phyloP scores from a whole-genome alignment of 2,888 invertebrate species.

The Pollenia griseotomentosa region DNA sequence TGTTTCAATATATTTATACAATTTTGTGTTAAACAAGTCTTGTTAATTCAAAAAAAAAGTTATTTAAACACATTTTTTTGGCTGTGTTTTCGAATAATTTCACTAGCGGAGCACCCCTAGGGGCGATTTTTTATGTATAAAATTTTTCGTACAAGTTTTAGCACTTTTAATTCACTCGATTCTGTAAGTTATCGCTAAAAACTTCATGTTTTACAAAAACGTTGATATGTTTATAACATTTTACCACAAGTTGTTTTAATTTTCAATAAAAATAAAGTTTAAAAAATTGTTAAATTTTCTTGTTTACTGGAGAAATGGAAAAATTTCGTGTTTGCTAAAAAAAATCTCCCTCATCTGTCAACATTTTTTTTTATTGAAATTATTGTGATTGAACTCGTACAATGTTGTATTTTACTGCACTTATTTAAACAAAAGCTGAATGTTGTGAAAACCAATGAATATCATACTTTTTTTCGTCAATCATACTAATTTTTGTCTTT shows the following conservation, averaged over 20 bases:
- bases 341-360: constrained; percentile 50
- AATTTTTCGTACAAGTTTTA: constrained; percentile 6
- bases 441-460: neutral
- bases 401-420: neutral
- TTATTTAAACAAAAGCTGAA: neutral
- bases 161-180: constrained; percentile 11
- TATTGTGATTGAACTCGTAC: constrained; percentile 23
- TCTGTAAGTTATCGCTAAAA: neutral
- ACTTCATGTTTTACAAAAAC: neutral
- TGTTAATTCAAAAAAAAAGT: constrained; percentile 47
- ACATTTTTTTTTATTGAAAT: neutral
- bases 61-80: constrained; percentile 48
- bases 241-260: neutral
- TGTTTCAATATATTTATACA: constrained; percentile 29
- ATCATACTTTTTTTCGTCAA: neutral
- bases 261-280: constrained; percentile 30
- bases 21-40: constrained; percentile 47
- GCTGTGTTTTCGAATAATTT: constrained; percentile 39
- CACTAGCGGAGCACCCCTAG: constrained; percentile 34
- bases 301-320: constrained; percentile 63
- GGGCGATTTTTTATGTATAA: constrained; percentile 46
- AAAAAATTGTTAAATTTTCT: constrained; percentile 52
- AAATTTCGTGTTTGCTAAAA: constrained; percentile 45
- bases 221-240: constrained; percentile 11
- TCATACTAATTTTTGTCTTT: too few relatives aligned